Conservation (phyloP, 2,113 vertebrate genomes). For the Strix uralensis region DNA sequence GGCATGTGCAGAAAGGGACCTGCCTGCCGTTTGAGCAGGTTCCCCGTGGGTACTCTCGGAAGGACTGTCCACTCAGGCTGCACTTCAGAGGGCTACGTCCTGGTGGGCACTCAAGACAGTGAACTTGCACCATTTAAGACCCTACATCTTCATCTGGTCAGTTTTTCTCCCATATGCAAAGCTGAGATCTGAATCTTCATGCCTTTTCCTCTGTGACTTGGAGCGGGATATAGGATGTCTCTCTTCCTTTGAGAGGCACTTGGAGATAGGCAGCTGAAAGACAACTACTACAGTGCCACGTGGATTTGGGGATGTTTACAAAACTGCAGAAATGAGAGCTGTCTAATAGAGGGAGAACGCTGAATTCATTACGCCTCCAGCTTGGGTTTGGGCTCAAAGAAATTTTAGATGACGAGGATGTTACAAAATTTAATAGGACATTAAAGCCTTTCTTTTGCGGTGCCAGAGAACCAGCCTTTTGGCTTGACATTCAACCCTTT, state of each 20-base stretch:
- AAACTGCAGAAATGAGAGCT: conserved; percentile 13
- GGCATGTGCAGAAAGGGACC: not conserved
- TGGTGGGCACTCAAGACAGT: rapidly evolving
- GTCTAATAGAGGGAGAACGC: not conserved
- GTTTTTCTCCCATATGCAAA: not conserved
- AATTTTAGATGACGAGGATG: not conserved
- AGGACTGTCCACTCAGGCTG: not conserved
- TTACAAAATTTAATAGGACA: not conserved
- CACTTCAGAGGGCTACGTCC: too few species aligned
- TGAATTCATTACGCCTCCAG: not conserved
- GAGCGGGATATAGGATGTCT: not conserved
- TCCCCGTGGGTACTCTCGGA: rapidly evolving
- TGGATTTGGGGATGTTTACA: conserved; percentile 13
- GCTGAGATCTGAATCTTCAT: not conserved
- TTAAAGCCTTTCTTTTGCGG: not conserved
- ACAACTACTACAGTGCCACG: not conserved
- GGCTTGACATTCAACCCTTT: not conserved
- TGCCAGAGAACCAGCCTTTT: not conserved
- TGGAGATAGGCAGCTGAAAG: not conserved
- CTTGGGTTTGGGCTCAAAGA: conserved; percentile 1
- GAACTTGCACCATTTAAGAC: not conserved
- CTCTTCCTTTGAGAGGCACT: not conserved
- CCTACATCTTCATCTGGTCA: not conserved
- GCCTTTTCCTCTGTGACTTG: not conserved
- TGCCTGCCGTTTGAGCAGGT: not conserved